Base-by-base conservation (phyloP, 2,888 invertebrate genomes). In the Harpagoxenus sublaevis region DNA sequence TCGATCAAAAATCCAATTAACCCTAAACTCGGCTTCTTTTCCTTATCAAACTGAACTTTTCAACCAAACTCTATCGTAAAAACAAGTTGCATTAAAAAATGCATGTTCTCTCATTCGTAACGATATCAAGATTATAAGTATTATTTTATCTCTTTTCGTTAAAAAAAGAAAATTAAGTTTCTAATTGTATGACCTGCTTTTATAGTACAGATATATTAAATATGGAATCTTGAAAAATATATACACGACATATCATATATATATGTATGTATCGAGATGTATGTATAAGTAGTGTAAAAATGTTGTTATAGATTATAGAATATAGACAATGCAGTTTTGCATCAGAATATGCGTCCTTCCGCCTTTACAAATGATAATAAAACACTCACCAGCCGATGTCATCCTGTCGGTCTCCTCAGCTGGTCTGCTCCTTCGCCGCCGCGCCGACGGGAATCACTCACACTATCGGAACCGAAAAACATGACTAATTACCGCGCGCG, bases 1-100 rank as follows among this genome's bases (percentile, higher is more conserved):
- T 75, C 68, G 23, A 9, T 48, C 18, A 15, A 77, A 55, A 23
- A 35, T 28, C 5, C 71, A 42, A 55, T 78, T 45, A 18, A 15
- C 15, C 15, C 28, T n/a, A 53, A 31, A 48, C 9, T 31, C 45
- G 45, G 1, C 31, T 68, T 48, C 5, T 9, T 28, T 42, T 31
- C 42, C 42, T 28, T 31, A 28, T 12, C 35, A 2, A 42, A 39
- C 15, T 35, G 35, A 51, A 9, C 28, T 53, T 31, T 53, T 15
- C 18, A 31, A 23, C 6, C 18, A n/a, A 35, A 4, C 23, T 23
- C 23, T 23, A 51, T 18, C 28, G 35, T 15, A 23, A 35, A 39
- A 39, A n/a, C 23, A 39, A 63, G 10, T 62, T 62, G 8, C 35
- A 39, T n/a, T 63, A 10, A 39, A n/a, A 39, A 63, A 12, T n/a